Percentiles rank a stretch among this genome's conserved stretches.
Conservation (phyloP, 2,888 invertebrate genomes). For the Adineta ricciae region DNA sequence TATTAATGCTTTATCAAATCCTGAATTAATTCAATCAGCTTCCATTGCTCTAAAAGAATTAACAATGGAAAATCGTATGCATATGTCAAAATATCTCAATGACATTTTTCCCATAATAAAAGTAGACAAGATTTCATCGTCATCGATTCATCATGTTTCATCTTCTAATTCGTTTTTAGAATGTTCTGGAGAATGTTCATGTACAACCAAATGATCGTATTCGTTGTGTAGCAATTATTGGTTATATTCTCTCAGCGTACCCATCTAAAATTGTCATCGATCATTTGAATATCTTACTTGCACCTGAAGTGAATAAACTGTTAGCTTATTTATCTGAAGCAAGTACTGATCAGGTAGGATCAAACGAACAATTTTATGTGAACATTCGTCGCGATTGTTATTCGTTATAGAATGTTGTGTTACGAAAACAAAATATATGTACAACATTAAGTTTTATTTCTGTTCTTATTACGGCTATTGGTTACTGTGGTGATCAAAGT, state of each 20-base stretch:
- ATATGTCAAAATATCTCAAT: slow-evolving; percentile 52
- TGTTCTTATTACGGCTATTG: slow-evolving; percentile 1
- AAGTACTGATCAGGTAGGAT: background rate
- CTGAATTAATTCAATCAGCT: slow-evolving; percentile 63
- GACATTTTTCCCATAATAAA: slow-evolving; percentile 6
- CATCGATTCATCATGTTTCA: background rate
- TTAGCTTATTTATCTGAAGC: background rate
- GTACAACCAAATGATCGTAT: slow-evolving; percentile 9
- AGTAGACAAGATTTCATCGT: background rate
- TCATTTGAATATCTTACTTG: slow-evolving; percentile 14
- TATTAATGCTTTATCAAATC: slow-evolving; percentile 58
- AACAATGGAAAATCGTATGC: slow-evolving; percentile 66
- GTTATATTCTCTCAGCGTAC: slow-evolving; percentile 15
- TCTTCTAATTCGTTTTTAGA: background rate
- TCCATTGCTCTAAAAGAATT: slow-evolving; percentile 80
- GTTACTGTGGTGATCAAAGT: slow-evolving; percentile 15
- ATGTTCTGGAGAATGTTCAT: background rate
- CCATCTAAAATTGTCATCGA: slow-evolving; percentile 11
- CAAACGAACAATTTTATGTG: background rate
- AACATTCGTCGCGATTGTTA: background rate
- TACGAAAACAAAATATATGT: slow-evolving; percentile 11
- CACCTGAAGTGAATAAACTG: slow-evolving; percentile 12
- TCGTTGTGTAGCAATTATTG: slow-evolving; percentile 17
- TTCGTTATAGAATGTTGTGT: background rate
- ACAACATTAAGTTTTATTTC: slow-evolving; percentile 22